Evolutionary conservation across 2,888 invertebrate genomes (phyloP), one percentile per base, ranked within the genome.

Genomic region (Brachynemurus nebulosus): DNA sequence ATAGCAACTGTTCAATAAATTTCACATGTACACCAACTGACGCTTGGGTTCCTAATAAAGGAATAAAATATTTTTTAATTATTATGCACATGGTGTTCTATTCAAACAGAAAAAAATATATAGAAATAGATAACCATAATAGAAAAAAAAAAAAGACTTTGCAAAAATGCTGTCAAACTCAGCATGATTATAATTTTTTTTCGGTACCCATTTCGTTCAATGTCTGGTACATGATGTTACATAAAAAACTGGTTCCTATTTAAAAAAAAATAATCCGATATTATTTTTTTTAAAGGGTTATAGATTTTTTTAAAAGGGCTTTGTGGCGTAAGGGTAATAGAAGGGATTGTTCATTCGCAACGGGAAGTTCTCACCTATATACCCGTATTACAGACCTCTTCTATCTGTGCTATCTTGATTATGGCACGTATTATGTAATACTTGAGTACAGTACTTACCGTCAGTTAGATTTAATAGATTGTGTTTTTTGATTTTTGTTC

Each of bases 211-310:
- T n/a, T n/a, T n/a, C n/a, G n/a, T n/a, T n/a, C n/a, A n/a, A n/a
- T n/a, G n/a, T n/a, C n/a, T n/a, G n/a, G n/a, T n/a, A n/a, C n/a
- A n/a, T n/a, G n/a, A n/a, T n/a, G n/a, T n/a, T n/a, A n/a, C n/a
- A n/a, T n/a, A n/a, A n/a, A n/a, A n/a, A n/a, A n/a, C n/a, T n/a
- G n/a, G n/a, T n/a, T n/a, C n/a, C n/a, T n/a, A 30, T 30, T 30
- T 12, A 12, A 30, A 30, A 30, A 30, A 30, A 30, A 30, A 30
- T 30, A 30, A 30, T 5, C 30, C 30, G 30, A 30, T 30, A 30
- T 30, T 30, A n/a, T n/a, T 27, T 27, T 30, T 30, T 30, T n/a
- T 30, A 30, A 30, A 30, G 30, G 30, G 30, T 30, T 30, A 30
- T n/a, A 14, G n/a, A 12, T 30, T 30, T 30, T 30, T 30, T 30